Base-by-base conservation (phyloP, 2,113 vertebrate species). In the Anarhynchus alexandrinus region DNA sequence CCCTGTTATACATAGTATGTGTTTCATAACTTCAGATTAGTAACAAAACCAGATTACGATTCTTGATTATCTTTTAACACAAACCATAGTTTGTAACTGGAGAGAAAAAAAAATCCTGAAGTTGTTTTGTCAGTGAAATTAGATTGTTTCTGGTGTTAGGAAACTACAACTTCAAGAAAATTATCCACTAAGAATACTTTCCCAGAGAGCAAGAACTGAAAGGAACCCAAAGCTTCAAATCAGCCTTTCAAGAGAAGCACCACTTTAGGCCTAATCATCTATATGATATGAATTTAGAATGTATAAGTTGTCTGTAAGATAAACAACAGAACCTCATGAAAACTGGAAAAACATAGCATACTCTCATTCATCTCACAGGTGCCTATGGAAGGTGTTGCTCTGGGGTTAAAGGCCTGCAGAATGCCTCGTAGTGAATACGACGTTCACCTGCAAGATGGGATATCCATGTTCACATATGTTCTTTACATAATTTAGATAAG, bases 171-270 rank as follows among this genome's bases (percentile, higher is more conserved):
- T 69, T 64, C 21, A 54, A 82, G 43, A 96, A 96, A 95, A 96
- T 80, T 92, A 62, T 29, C 16, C 32, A 49, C 64, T 90, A 96
- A 95, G 69, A 85, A 86, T 91, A 91, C 79, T n/a, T 81, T 95
- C 65, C 62, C 36, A 47, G 90, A 95, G 47, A 90, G 32, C 58
- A 90, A 67, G 81, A 92, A 93, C 57, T 81, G 82, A 87, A 94
- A 96, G 64, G 15, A 62, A 11, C 55, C 55, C 57, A 82, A 74
- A 89, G 78, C 34, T 52, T 93, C 77, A 94, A 79, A 94, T 87
- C 85, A 86, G 16, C 47, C 40, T 94, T 65, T 87, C 86, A 93
- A 92, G 67, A 51, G 47, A 95, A 91, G 47, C 93, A 86, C 54
- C 84, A 57, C 55, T 21, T 76, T 93, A 95, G 96, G 64, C 36